A percentile compares a stretch with the other conserved stretches of the same genome.
Evolutionary conservation across 2,797 vertebrate genomes (phyloP).

Genomic region (Onychomys torridus): DNA sequence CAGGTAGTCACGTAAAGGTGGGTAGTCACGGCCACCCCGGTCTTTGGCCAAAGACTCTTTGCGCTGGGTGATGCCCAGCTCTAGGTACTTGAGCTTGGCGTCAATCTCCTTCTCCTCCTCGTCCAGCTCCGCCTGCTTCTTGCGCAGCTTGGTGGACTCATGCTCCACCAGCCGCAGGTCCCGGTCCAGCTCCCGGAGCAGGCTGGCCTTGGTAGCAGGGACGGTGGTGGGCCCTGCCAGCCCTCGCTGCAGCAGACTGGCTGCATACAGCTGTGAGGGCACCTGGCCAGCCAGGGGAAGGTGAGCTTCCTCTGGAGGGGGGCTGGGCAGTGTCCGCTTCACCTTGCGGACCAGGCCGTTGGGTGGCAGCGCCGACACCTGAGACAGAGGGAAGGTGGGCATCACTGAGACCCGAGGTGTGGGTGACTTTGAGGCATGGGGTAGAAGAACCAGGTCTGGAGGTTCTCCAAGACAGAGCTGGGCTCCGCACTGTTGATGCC

Average conservation of each 20-base stretch:
- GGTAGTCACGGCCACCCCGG: constrained; percentile 93
- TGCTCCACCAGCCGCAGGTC: constrained; percentile 98
- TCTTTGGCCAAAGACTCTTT: constrained; percentile 98
- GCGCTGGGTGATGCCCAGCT: constrained; percentile 97
- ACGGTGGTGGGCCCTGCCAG: constrained; percentile 88
- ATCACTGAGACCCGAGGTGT: constrained; percentile 78
- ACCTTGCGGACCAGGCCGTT: constrained; percentile 97
- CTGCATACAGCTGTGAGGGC: constrained; percentile 95
- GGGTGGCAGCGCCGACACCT: constrained; percentile 96
- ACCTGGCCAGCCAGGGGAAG: constrained; percentile 94
- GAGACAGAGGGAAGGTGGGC: constrained; percentile 86
- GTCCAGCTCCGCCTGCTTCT: constrained; percentile 98
- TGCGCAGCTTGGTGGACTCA: constrained; percentile 98
- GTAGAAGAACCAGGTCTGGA: constrained; percentile 53
- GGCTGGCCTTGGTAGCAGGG: constrained; percentile 95
- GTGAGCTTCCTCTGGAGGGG: constrained; percentile 97
- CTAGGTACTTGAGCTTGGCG: constrained; percentile 97
- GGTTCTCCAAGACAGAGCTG: constrained; percentile 14
- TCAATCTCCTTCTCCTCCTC: constrained; percentile 99
- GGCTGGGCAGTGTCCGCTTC: constrained; percentile 98
- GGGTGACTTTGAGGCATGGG: constrained; percentile 55
- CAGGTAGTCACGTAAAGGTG: constrained; percentile 96
- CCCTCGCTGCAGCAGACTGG: constrained; percentile 92
- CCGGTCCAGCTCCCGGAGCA: constrained; percentile 96
- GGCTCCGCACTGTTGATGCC: neutral